These are phyloP conservation scores for Gallirallus australis DNA, from an alignment of 2,797 vertebrate genomes.

Conservation along the genomic window DNA sequence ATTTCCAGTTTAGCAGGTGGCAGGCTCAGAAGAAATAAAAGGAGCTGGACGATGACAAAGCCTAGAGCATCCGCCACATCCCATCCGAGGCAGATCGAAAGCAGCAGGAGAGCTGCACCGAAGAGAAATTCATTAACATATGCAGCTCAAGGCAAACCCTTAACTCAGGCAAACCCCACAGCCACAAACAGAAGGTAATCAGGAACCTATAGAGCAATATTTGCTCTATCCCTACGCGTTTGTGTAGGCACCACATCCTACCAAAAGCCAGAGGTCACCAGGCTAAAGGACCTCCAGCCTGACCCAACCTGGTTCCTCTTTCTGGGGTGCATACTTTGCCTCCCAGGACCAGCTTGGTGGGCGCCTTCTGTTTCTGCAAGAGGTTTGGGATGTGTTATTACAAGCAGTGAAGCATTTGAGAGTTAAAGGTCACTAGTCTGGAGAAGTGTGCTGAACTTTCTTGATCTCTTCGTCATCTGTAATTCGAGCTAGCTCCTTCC, in stretches of 20 bases:
- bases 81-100: not conserved
- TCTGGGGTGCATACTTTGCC: not conserved
- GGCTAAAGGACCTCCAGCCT: not conserved
- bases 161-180: no score
- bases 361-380: not conserved
- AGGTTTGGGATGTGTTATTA: not conserved
- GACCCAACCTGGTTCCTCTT: not conserved
- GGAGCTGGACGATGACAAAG: not conserved
- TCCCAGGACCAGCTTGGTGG: not conserved
- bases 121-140: not conserved
- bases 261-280: not conserved
- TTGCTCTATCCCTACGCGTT: fast-evolving
- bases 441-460: not conserved
- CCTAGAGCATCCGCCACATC: not conserved
- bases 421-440: not conserved
- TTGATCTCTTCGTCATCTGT: not conserved
- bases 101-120: fast-evolving
- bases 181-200: no score
- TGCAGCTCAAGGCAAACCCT: not conserved
- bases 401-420: not conserved
- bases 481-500: not conserved
- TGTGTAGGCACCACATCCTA: fast-evolving
- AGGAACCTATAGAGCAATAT: fast-evolving
- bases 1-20: not conserved
- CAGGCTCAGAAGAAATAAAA: not conserved